Percentiles rank a stretch among this genome's conserved stretches.
These are phyloP conservation scores for Melanotaenia maccullochi DNA, from an alignment of 2,797 vertebrate genomes.

Conservation along the genomic window DNA sequence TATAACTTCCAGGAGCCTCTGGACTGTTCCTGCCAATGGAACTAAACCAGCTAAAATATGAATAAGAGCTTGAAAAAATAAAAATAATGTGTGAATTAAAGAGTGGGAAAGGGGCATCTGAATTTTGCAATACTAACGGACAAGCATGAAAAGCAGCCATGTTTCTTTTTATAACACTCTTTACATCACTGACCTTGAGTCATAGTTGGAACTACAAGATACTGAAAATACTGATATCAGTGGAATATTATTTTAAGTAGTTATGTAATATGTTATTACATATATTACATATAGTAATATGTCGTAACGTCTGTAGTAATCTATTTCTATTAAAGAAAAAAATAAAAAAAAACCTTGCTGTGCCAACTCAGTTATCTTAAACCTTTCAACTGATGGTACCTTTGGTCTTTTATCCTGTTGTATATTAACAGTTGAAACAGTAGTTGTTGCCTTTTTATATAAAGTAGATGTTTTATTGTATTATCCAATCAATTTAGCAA, in stretches of 20 bases:
- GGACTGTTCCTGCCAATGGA: constrained; percentile 98
- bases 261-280: too few relatives aligned
- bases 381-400: constrained; percentile 33
- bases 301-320: constrained; percentile 51
- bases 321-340: constrained; percentile 18
- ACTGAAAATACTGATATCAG: constrained; percentile 29
- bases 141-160: constrained; percentile 64
- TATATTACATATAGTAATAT: too few relatives aligned
- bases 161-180: constrained; percentile 41
- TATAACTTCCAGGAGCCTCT: constrained; percentile 93
- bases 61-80: constrained; percentile 8
- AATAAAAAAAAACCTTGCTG: constrained; percentile 13
- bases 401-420: constrained; percentile 38
- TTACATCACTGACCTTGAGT: constrained; percentile 36
- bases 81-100: constrained; percentile 27
- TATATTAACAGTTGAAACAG: constrained; percentile 48
- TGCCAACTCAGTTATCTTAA: constrained; percentile 49
- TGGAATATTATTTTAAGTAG: constrained; percentile 37
- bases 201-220: constrained; percentile 36
- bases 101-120: constrained; percentile 6
- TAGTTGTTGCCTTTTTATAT: constrained; percentile 38
- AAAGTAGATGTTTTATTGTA: constrained; percentile 24
- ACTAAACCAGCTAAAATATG: constrained; percentile 74
- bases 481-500: constrained; percentile 27
- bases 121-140: constrained; percentile 43